Base-by-base conservation (phyloP, 2,888 invertebrate species). In the Euphydryas editha region DNA sequence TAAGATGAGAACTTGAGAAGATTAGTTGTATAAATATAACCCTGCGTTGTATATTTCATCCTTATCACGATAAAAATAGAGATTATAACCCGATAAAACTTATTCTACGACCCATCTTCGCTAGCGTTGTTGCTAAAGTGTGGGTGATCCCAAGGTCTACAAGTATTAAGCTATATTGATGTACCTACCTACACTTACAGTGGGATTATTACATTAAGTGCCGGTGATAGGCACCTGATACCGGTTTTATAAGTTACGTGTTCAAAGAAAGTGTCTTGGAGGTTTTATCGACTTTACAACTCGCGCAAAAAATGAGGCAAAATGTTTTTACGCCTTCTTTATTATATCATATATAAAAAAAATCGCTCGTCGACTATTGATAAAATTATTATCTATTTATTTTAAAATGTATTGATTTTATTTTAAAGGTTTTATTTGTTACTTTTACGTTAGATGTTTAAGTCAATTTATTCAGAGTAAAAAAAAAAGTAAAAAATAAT, bases 141-240 rank as follows among this genome's bases (percentile, higher is more conserved):
- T 68, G 65, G 70, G 70, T 70, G 70, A 70, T 70, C 63, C 70
- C 74, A 73, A 73, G 73, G 74, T 71, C 72, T 72, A 71, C 69
- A 62, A 72, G 66, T 73, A 60, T 68, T 65, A 65, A 68, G 64
- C 67, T 60, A 55, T 67, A 69, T 67, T 62, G 68, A 71, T 73
- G 69, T 68, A 67, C n/a, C n/a, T n/a, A n/a, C n/a, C n/a, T n/a
- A n/a, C 65, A 69, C 67, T 66, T 65, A 68, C 65, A 60, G 65
- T 61, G 62, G 65, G 70, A 70, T 70, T 70, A 68, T 63, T 63
- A 66, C 59, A 61, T 68, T 59, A 68, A 68, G 70, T 70, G 70
- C 54, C 58, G 62, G 42, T 58, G 63, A 63, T 63, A 65, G 62
- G 56, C 56, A 68, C 66, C 69, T 68, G 70, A 68, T 62, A 70